These are phyloP conservation scores for Potamilus streckersoni DNA, from an alignment of 1,140 invertebrate genomes.

Conservation along the genomic window DNA sequence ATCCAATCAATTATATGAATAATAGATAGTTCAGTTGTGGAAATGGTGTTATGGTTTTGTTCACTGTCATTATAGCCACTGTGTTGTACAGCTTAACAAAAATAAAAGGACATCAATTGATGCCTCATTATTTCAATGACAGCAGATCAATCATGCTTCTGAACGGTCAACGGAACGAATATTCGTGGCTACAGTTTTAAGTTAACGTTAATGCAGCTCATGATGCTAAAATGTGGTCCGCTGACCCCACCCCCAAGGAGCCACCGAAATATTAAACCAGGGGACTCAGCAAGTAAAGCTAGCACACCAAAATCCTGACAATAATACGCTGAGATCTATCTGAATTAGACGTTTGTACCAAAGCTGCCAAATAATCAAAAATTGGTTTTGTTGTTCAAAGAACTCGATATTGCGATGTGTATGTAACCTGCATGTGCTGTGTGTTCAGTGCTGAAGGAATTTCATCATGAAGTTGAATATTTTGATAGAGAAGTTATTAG, in stretches of 20 bases:
- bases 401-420: too few relatives aligned
- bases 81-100: conserved; percentile 40
- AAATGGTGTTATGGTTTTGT: conserved; percentile 20
- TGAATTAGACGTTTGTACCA: too few relatives aligned
- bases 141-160: conserved; percentile 27
- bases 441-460: too few relatives aligned
- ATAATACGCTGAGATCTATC: conserved; percentile 17
- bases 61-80: conserved; percentile 40
- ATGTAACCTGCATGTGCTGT: too few relatives aligned
- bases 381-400: background rate
- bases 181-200: background rate
- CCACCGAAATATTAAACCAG: conserved; percentile 22
- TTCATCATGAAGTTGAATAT: too few relatives aligned
- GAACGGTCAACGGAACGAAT: conserved; percentile 6
- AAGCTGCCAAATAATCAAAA: too few relatives aligned
- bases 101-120: conserved; percentile 8
- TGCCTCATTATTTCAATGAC: conserved; percentile 22
- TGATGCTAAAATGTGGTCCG: conserved; percentile 4
- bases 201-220: conserved; percentile 15
- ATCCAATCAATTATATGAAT: conserved; percentile 26
- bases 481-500: too few relatives aligned
- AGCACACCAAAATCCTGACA: conserved; percentile 1
- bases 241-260: background rate
- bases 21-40: conserved; percentile 37
- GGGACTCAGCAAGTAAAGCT: conserved; percentile 10